These are phyloP conservation scores for Semotilus atromaculatus DNA, from an alignment of 2,797 vertebrate genomes.

Conservation along the genomic window DNA sequence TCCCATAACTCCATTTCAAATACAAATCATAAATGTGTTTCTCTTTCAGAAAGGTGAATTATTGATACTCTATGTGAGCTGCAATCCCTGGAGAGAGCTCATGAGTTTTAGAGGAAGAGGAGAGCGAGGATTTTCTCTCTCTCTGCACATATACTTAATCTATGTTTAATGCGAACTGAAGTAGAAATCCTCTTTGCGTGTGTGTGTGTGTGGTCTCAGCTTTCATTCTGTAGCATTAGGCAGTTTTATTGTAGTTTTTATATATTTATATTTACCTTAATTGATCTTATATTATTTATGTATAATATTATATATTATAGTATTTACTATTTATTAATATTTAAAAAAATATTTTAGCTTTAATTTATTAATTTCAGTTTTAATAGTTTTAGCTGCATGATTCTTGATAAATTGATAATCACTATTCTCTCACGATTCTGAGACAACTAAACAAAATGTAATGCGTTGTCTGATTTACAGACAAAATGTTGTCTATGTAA, in stretches of 20 bases:
- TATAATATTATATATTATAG: not conserved
- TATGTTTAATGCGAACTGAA: constrained; percentile 4
- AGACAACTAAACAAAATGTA: not conserved
- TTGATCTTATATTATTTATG: not conserved
- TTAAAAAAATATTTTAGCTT: no score
- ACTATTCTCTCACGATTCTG: not conserved
- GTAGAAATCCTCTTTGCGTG: not conserved
- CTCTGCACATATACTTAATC: not conserved
- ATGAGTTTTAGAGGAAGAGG: constrained; percentile 25
- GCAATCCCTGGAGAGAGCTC: constrained; percentile 33
- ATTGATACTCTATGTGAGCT: constrained; percentile 45
- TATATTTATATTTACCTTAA: not conserved
- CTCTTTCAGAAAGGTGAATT: constrained; percentile 43
- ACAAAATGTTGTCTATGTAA: no score
- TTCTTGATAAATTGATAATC: not conserved
- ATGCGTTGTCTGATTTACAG: not conserved
- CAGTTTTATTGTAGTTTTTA: not conserved
- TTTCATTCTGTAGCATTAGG: not conserved
- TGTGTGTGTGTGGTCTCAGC: not conserved
- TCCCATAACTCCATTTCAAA: constrained; percentile 30
- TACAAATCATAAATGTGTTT: constrained; percentile 45
- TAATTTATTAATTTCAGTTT: not conserved
- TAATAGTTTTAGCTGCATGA: not conserved
- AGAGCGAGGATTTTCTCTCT: not conserved
- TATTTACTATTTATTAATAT: not conserved